Base-by-base conservation (phyloP, 2,113 vertebrate species). In the Muntiacus reevesi region DNA sequence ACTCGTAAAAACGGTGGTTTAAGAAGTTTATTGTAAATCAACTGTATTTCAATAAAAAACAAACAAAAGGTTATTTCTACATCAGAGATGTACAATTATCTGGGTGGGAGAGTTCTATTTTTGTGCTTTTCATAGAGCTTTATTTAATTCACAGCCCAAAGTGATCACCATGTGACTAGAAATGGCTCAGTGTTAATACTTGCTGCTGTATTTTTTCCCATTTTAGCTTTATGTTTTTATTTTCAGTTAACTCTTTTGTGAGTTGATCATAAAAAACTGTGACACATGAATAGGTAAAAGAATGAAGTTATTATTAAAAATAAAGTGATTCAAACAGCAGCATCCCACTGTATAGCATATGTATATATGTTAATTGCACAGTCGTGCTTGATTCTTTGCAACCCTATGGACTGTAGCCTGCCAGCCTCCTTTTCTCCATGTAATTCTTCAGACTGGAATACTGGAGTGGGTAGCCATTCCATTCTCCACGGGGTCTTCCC, bases 151-250 rank as follows among this genome's bases (percentile, higher is more conserved):
- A 40, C 9, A 87, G 62, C 62, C 64, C 13, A 57, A 94, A 94
- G 23, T 74, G 67, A 89, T 85, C 87, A 40, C 94, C 74, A 36
- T 93, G 57, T 94, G 91, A 86, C 85, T 89, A 95, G 67, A 85
- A 82, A 50, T 96, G 87, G 76, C 82, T 95, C 50, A 28, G 13
- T n/a, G 47, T 93, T 94, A 78, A 76, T 55, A 93, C 15, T 87
- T 71, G 43, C 71, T 90, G 62, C 45, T 90, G 16, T 21, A 33
- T n/a, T 45, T 85, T 92, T 97, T 94, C 67, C 83, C 85, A 33
- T 96, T 93, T 30, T 83, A 47, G 12, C 90, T 93, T 97, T 90
- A 15, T 95, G 85, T 94, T 93, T 97, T 92, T 52, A 86, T 93
- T 95, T 97, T 89, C 36, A 82, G 79, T 89, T 90, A 89, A 97